Conservation (phyloP, 1,140 invertebrate genomes). For the Papilio polytes region DNA sequence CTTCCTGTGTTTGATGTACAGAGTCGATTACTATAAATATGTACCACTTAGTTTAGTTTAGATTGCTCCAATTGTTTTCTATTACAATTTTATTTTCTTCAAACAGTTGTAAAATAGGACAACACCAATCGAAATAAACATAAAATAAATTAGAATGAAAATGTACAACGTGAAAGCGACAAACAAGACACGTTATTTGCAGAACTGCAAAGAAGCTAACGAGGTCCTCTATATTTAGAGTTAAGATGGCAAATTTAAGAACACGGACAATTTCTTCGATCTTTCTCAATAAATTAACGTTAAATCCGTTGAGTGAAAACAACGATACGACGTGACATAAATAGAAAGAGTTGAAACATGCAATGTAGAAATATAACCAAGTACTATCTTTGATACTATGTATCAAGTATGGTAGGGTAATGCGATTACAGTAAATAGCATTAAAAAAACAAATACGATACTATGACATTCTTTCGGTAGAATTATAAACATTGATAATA, state of each 20-base stretch:
- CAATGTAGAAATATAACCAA: neutral
- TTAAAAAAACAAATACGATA: neutral
- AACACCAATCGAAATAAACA: neutral
- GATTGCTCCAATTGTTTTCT: neutral
- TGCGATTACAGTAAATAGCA: neutral
- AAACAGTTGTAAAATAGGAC: neutral
- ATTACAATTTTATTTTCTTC: neutral
- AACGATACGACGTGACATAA: slow-evolving; percentile 28
- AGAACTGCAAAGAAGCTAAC: slow-evolving; percentile 27
- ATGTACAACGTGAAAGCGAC: slow-evolving; percentile 11
- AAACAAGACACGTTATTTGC: slow-evolving; percentile 15
- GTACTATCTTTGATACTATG: neutral
- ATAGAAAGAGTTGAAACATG: slow-evolving; percentile 25
- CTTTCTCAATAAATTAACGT: slow-evolving; percentile 38
- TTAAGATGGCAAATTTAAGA: slow-evolving; percentile 33
- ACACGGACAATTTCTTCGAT: slow-evolving; percentile 26
- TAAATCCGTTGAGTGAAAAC: slow-evolving; percentile 40
- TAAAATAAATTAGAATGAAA: slow-evolving; percentile 10
- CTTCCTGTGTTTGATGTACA: neutral
- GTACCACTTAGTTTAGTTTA: neutral
- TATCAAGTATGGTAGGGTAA: neutral
- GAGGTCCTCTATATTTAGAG: slow-evolving; percentile 36
- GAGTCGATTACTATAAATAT: neutral
- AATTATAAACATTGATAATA: neutral
- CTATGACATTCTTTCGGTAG: neutral